These are phyloP conservation scores for Lypha dubia DNA, from an alignment of 2,888 invertebrate genomes.

Conservation along the genomic window DNA sequence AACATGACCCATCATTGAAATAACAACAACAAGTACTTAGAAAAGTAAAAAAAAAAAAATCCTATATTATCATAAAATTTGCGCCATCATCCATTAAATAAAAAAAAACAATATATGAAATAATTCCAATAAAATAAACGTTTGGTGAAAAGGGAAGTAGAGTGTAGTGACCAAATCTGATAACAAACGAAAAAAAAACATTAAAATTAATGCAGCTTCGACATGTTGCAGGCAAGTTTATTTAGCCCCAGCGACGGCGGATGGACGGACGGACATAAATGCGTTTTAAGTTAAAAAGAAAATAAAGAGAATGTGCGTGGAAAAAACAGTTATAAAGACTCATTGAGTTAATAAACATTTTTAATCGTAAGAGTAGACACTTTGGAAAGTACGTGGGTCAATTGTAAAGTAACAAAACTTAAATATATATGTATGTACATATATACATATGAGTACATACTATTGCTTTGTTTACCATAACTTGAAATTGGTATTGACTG, in stretches of 20 bases:
- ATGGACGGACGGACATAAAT: background rate
- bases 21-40: background rate
- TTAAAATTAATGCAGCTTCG: background rate
- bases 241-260: conserved; percentile 1
- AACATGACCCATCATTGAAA: background rate
- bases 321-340: background rate
- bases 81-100: background rate
- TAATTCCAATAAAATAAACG: background rate
- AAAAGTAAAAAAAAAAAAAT: background rate
- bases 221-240: conserved; percentile 11
- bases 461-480: no score
- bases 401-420: background rate
- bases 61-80: background rate
- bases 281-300: background rate
- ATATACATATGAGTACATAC: no score
- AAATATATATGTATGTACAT: no score
- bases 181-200: background rate
- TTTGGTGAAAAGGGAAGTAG: no score
- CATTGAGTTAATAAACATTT: no score
- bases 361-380: background rate
- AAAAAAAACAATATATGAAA: background rate
- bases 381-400: background rate
- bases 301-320: background rate
- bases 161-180: background rate
- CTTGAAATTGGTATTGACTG: no score